Percentiles rank a stretch among this genome's conserved stretches.
phyloP scores from a whole-genome alignment of 2,888 invertebrate genomes.

The Lepidocyrtinus sp. region DNA sequence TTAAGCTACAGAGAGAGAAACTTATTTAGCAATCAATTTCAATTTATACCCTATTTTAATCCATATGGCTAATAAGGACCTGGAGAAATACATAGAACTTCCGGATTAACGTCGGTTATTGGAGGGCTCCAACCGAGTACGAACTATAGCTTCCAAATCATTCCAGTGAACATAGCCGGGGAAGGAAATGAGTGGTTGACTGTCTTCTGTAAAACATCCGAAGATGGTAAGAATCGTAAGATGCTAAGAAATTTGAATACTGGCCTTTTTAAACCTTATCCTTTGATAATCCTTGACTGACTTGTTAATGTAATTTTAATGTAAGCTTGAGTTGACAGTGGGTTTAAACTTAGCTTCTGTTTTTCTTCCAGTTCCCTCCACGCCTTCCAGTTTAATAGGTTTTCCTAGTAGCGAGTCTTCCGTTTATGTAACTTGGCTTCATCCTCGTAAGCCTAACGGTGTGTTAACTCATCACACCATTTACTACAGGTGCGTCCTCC shows the following conservation, averaged over 20 bases:
- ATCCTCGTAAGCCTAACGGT: slow-evolving; percentile 64
- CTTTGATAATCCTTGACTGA: too few species aligned
- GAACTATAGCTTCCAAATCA: slow-evolving; percentile 68
- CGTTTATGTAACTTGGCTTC: slow-evolving; percentile 67
- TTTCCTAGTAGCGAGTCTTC: slow-evolving; percentile 66
- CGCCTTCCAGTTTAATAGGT: slow-evolving; percentile 66
- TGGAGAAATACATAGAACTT: slow-evolving; percentile 63
- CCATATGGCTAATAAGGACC: too few species aligned
- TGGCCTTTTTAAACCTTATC: too few species aligned
- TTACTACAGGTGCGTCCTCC: slow-evolving; percentile 64
- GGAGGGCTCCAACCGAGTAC: slow-evolving; percentile 64
- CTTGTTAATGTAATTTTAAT: too few species aligned
- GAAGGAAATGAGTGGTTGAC: slow-evolving; percentile 65
- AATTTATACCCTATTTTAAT: not conserved
- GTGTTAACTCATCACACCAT: slow-evolving; percentile 66
- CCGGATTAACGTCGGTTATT: slow-evolving; percentile 65
- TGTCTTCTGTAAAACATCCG: slow-evolving; percentile 68
- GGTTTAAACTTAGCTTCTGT: too few species aligned
- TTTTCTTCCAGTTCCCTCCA: slow-evolving; percentile 62
- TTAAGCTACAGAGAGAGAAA: not conserved
- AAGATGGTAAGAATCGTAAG: slow-evolving; percentile 68
- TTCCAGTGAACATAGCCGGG: slow-evolving; percentile 64
- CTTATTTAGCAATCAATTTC: not conserved
- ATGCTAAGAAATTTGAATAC: too few species aligned
- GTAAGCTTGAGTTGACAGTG: too few species aligned